These are phyloP conservation scores for Kobus ellipsiprymnus DNA, from an alignment of 2,113 vertebrate species.

Conservation along the genomic window DNA sequence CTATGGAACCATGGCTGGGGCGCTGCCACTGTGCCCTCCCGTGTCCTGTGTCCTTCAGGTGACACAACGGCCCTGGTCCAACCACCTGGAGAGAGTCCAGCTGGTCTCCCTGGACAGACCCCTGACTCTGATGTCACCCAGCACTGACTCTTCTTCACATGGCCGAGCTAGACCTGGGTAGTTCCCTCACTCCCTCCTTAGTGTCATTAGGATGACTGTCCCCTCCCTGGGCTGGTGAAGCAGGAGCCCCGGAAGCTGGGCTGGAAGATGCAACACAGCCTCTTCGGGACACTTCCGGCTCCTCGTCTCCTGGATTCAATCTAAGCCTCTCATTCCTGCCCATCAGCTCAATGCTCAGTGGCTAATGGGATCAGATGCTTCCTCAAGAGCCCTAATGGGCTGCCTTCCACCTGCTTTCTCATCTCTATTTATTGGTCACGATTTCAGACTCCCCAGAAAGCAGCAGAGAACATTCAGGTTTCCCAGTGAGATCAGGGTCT, in stretches of 20 bases:
- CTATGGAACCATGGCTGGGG: neutral
- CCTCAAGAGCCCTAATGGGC: neutral
- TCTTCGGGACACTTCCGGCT: rapidly evolving
- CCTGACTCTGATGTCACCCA: neutral
- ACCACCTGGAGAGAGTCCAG: neutral
- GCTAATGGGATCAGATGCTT: neutral
- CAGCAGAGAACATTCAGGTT: neutral
- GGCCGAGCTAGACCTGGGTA: neutral
- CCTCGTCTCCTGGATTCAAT: neutral
- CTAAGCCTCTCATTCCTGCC: too few relatives aligned
- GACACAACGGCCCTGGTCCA: rapidly evolving
- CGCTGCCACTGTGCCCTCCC: rapidly evolving
- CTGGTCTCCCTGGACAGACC: neutral
- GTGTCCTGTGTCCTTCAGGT: neutral
- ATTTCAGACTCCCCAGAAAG: neutral
- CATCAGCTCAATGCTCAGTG: neutral
- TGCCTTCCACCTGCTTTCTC: neutral
- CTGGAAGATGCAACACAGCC: rapidly evolving
- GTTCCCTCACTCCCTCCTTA: neutral
- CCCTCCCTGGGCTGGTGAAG: neutral
- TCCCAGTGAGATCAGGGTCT: neutral
- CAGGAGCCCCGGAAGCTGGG: neutral
- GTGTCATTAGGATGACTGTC: too few relatives aligned
- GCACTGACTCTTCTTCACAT: neutral
- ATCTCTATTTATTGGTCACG: neutral